Base-by-base conservation (phyloP, 37 sponge, comb jelly and placozoan species). In the Cladorhizidae sp. region DNA sequence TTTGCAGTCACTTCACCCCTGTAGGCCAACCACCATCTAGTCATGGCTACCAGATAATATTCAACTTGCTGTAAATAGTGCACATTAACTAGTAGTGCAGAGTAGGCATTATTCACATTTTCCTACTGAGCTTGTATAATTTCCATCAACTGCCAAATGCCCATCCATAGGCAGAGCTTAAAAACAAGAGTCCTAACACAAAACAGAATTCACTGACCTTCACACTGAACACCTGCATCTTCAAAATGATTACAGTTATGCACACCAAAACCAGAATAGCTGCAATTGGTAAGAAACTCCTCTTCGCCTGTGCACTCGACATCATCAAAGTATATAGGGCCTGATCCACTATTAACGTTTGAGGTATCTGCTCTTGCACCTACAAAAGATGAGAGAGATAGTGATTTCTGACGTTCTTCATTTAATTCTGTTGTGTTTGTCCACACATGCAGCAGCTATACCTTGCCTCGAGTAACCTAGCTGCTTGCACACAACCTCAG, bases 181-280 rank as follows among this genome's bases (percentile, higher is more conserved):
- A n/a, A n/a, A n/a, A n/a, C n/a, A n/a, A n/a, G n/a, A n/a, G n/a
- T n/a, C n/a, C n/a, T 28, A 59, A 26, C 12, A 59, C 28, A 59
- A 5, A 17, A 17, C 28, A 59, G 28, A 5, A 45, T 45, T 9
- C 9, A 45, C 49, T 45, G 9, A 74, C 83, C 65, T 73, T 82
- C 74, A 49, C 85, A 85, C 3, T 41, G 6, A 25, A 85, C 85
- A 12, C 85, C 85, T 21, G 85, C 85, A 57, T 85, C 78, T 57
- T 77, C 85, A 58, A 70, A 77, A 36, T 77, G 85, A 5, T 2
- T 1, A 45, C 85, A 85, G 85, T 77, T 57, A 25, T 69, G 67
- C 21, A n/a, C 25, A 18, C 69, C 55, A 11, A 68, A 17, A 0
- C 59, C 68, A 12, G 26, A 7, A 22, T 56, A 45, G 57, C 25